phyloP scores from a whole-genome alignment of 2,113 vertebrate species.

The Cyanoramphus novaezelandiae region DNA sequence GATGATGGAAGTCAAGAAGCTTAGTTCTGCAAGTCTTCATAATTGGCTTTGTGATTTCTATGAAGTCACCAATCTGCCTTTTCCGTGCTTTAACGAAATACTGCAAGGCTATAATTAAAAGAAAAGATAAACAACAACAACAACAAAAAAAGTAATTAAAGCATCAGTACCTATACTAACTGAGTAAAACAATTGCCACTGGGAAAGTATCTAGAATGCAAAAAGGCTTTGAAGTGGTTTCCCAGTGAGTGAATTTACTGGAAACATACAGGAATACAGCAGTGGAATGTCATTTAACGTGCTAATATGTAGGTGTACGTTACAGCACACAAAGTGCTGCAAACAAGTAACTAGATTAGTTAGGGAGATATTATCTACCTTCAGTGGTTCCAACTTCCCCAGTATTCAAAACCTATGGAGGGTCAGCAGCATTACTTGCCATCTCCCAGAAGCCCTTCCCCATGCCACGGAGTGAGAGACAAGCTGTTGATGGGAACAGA shows the following conservation, averaged over 20 bases:
- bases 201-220: neutral
- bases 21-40: neutral
- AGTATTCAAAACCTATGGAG: neutral
- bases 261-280: neutral
- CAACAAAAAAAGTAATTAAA: neutral
- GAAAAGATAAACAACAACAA: neutral
- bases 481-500: neutral
- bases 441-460: neutral
- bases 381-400: neutral
- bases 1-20: neutral
- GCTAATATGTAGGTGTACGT: neutral
- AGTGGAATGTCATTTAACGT: neutral
- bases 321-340: neutral
- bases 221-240: neutral
- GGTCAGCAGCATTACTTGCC: neutral
- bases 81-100: neutral
- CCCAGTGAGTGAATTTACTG: neutral
- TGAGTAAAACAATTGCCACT: neutral
- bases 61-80: neutral
- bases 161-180: neutral
- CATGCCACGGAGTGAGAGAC: neutral
- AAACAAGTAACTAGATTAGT: neutral
- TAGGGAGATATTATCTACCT: neutral
- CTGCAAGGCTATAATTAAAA: neutral
- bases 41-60: neutral